Evolutionary conservation across 2,888 invertebrate genomes (phyloP), one percentile per base, ranked within the genome.

Genomic region (Chorisops tibialis): DNA sequence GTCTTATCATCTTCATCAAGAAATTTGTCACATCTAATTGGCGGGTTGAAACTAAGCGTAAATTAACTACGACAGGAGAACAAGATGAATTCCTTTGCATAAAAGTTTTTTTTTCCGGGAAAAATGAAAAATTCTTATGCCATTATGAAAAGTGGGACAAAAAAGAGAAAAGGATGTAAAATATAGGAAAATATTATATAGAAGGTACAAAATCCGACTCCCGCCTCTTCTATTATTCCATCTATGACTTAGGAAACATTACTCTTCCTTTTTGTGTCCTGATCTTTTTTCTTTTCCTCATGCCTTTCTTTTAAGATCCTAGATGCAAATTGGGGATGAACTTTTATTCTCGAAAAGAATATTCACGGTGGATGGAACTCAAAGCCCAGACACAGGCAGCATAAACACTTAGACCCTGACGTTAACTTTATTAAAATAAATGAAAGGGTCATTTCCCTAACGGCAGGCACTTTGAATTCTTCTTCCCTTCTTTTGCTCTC

Each of bases 401-500:
- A 24, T 43, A 56, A 56, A 56, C 43, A 56, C 43, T 43, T 59
- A 38, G 59, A 45, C 21, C 45, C 41, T 45, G 54, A 47, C 54
- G 56, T 6, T 62, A 62, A 65, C 65, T 65, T 65, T 65, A 65
- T 65, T 65, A 65, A 65, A 51, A 65, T 65, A 65, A 65, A 65
- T 65, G 62, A 61, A 65, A 47, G 60, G 62, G 64, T 62, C 65
- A 62, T 65, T 62, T 50, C 22, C 60, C 56, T 60, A 62, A 58
- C 56, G 62, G 51, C 60, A 41, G 37, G 54, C 50, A 45, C 56
- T 62, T 62, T 56, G 50, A 35, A 39, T 39, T 30, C 49, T 45
- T 45, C 24, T 4, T 6, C 37, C 59, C 14, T 37, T 9, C 21
- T 22, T 38, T 50, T 50, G 30, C 41, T 54, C 14, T 19, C 5